These are phyloP conservation scores for Drosophila arizonae DNA, from an alignment of 1,140 invertebrate species.

Conservation along the genomic window DNA sequence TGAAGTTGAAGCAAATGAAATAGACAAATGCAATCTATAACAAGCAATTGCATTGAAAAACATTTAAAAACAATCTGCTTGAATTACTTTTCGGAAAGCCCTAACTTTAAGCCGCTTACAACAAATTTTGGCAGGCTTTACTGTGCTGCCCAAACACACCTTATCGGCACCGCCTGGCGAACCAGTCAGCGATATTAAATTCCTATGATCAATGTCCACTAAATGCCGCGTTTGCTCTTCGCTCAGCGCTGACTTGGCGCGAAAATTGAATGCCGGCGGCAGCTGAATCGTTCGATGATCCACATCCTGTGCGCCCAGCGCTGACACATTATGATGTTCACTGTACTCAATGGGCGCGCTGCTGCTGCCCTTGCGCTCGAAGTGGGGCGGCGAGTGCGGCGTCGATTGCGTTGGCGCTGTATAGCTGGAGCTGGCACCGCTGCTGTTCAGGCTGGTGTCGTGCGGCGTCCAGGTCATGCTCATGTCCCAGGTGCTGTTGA, in stretches of 20 bases:
- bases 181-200: conserved; percentile 91
- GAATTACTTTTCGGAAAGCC: no score
- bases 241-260: conserved; percentile 64
- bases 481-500: conserved; percentile 79
- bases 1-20: no score
- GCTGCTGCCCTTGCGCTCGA: conserved; percentile 85
- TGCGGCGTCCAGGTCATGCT: conserved; percentile 76
- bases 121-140: no score
- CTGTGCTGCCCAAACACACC: conserved; percentile 13
- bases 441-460: conserved; percentile 69
- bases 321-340: conserved; percentile 58
- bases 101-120: no score
- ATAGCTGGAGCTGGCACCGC: conserved; percentile 63
- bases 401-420: conserved; percentile 74
- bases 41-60: neutral
- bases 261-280: conserved; percentile 67
- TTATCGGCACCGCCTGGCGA: conserved; percentile 85
- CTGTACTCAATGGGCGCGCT: conserved; percentile 84
- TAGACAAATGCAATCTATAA: no score
- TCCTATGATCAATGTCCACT: conserved; percentile 90
- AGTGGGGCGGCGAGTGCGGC: conserved; percentile 87
- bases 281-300: conserved; percentile 84
- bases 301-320: conserved; percentile 84
- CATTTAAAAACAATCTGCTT: no score
- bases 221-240: conserved; percentile 80